A percentile compares a stretch with the other conserved stretches of the same genome.
phyloP scores from a whole-genome alignment of 2,113 vertebrate genomes.

The Penelope pileata region DNA sequence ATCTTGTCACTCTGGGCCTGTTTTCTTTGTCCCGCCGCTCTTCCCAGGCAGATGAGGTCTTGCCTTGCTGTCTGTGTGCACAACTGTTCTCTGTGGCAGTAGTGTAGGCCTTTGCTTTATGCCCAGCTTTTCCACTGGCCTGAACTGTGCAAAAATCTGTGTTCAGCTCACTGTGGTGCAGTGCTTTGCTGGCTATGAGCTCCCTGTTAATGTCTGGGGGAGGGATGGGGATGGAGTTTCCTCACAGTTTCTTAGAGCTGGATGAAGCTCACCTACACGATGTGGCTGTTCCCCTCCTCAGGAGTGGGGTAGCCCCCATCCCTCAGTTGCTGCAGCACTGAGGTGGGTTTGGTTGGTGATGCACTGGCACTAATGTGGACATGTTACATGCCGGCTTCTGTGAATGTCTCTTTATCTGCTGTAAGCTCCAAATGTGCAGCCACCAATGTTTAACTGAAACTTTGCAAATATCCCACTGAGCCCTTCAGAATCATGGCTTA shows the following conservation, averaged over 20 bases:
- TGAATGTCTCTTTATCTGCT: not conserved
- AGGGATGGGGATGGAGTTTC: rapidly evolving
- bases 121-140: not conserved
- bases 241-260: not conserved
- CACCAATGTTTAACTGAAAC: conserved; percentile 18
- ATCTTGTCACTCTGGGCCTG: not conserved
- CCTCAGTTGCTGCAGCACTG: not conserved
- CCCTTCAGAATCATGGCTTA: conserved; percentile 47
- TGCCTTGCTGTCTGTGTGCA: not conserved
- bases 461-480: conserved; percentile 17
- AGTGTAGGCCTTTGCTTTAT: not conserved
- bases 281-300: not conserved
- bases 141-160: not conserved
- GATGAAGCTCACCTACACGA: not conserved
- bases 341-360: not conserved
- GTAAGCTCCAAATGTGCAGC: not conserved
- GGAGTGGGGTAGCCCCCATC: not conserved
- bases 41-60: not conserved
- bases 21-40: not conserved
- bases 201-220: not conserved
- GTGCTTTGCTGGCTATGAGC: not conserved
- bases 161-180: not conserved
- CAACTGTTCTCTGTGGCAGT: not conserved
- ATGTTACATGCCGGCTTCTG: not conserved
- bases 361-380: not conserved